Conservation (phyloP, 2,888 invertebrate species). For the Trisateles emortualis region DNA sequence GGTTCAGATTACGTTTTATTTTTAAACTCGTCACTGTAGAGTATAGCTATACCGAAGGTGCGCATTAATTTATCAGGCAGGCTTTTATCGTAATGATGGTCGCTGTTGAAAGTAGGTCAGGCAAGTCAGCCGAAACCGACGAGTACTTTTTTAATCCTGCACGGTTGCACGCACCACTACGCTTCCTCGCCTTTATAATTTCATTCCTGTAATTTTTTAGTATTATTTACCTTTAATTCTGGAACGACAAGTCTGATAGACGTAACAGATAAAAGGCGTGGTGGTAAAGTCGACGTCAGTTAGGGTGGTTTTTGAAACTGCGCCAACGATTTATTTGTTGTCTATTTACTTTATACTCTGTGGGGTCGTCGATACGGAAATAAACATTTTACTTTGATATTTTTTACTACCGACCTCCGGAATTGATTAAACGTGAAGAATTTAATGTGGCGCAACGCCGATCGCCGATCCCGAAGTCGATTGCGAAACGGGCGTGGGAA, state of each 20-base stretch:
- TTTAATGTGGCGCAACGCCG: conserved; percentile 75
- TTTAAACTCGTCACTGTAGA: conserved; percentile 24
- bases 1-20: conserved; percentile 54
- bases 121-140: conserved; percentile 54
- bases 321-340: conserved; percentile 81
- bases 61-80: conserved; percentile 58
- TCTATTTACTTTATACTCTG: conserved; percentile 59
- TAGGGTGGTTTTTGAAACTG: conserved; percentile 81
- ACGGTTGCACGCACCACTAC: conserved; percentile 55
- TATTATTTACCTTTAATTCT: conserved; percentile 72
- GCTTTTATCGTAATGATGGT: conserved; percentile 67
- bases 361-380: conserved; percentile 63
- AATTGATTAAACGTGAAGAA: conserved; percentile 82
- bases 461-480: conserved; percentile 63
- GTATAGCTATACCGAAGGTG: conserved; percentile 45
- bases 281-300: conserved; percentile 71
- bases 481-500: conserved; percentile 69
- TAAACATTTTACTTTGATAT: conserved; percentile 72
- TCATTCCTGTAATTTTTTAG: conserved; percentile 63
- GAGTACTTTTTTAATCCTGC: conserved; percentile 62
- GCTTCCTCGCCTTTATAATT: conserved; percentile 63
- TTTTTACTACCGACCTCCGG: conserved; percentile 66
- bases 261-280: conserved; percentile 85
- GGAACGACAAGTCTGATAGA: conserved; percentile 74
- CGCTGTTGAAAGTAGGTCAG: conserved; percentile 59